These are phyloP conservation scores for Drosophila obscura DNA, from an alignment of 1,140 invertebrate genomes.

Conservation along the genomic window DNA sequence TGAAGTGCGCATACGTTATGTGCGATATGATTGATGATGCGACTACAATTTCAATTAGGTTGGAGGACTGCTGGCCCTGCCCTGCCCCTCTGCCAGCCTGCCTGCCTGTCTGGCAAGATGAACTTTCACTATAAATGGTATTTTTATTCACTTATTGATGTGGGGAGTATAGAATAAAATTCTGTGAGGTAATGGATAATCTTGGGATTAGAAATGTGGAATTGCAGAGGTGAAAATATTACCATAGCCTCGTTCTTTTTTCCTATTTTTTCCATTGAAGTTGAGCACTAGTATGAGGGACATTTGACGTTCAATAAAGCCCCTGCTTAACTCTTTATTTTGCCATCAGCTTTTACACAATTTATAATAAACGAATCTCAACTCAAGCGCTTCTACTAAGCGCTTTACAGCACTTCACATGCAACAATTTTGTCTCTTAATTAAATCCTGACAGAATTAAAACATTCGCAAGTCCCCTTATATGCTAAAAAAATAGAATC, in stretches of 20 bases:
- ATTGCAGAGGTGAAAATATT: slow-evolving; percentile 20
- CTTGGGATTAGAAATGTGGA: slow-evolving; percentile 20
- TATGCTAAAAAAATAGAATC: slow-evolving; percentile 22
- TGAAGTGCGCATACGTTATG: slow-evolving; percentile 49
- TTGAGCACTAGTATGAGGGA: too few relatives aligned
- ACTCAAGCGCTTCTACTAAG: too few relatives aligned
- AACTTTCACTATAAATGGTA: slow-evolving; percentile 33
- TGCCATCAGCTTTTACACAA: too few relatives aligned
- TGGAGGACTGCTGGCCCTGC: background rate
- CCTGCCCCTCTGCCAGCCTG: slow-evolving; percentile 7
- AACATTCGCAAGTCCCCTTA: background rate
- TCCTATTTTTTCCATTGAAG: too few relatives aligned
- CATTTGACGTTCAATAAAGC: too few relatives aligned
- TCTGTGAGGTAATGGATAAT: too few relatives aligned
- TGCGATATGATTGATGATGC: slow-evolving; percentile 71
- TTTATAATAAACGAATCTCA: too few relatives aligned
- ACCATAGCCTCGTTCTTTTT: too few relatives aligned
- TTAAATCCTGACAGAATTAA: slow-evolving; percentile 19
- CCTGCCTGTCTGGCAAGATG: slow-evolving; percentile 26
- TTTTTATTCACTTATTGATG: slow-evolving; percentile 41
- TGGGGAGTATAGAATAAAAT: slow-evolving; percentile 14
- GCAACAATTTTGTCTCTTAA: too few relatives aligned
- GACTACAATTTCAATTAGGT: slow-evolving; percentile 72
- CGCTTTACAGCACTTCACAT: too few relatives aligned
- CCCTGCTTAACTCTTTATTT: too few relatives aligned